These are phyloP conservation scores for Isotomurus palustris DNA, from an alignment of 2,888 invertebrate genomes.

Conservation along the genomic window DNA sequence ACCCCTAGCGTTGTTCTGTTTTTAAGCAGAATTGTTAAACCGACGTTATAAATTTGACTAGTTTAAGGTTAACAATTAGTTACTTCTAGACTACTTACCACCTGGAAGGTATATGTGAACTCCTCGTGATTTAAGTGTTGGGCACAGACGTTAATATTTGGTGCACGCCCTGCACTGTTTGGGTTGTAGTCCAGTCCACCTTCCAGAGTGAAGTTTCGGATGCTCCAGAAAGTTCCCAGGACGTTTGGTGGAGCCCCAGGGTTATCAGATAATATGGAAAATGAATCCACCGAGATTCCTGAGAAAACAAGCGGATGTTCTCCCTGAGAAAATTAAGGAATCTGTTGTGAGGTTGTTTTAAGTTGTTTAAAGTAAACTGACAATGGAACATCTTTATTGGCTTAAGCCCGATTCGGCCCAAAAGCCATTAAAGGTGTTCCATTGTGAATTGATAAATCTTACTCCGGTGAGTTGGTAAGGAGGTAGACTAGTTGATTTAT, in stretches of 20 bases:
- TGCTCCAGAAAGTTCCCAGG: slow-evolving; percentile 70
- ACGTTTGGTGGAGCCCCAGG: slow-evolving; percentile 54
- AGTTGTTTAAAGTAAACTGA: not conserved
- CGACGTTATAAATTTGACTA: too few relatives aligned
- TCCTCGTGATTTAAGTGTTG: slow-evolving; percentile 46
- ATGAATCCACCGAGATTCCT: not conserved
- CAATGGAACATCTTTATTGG: not conserved
- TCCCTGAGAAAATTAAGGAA: not conserved
- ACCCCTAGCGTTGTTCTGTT: too few relatives aligned
- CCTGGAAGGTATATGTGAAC: slow-evolving; percentile 43
- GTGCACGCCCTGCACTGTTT: not conserved
- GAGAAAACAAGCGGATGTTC: not conserved
- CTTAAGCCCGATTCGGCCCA: too few relatives aligned
- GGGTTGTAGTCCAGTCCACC: slow-evolving; percentile 69
- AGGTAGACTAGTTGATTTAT: slow-evolving; percentile 13
- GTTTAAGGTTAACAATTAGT: too few relatives aligned
- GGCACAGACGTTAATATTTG: slow-evolving; percentile 31
- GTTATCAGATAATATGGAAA: slow-evolving; percentile 47
- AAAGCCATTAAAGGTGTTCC: not conserved
- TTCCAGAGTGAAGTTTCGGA: slow-evolving; percentile 68
- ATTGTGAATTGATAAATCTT: not conserved
- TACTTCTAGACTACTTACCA: slow-evolving; percentile 5
- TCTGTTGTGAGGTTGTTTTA: not conserved
- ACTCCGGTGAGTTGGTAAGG: slow-evolving; percentile 10
- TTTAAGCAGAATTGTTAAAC: too few relatives aligned